Evolutionary conservation across 2,113 vertebrate genomes (phyloP).

Genomic region (Terrapene triunguis): DNA sequence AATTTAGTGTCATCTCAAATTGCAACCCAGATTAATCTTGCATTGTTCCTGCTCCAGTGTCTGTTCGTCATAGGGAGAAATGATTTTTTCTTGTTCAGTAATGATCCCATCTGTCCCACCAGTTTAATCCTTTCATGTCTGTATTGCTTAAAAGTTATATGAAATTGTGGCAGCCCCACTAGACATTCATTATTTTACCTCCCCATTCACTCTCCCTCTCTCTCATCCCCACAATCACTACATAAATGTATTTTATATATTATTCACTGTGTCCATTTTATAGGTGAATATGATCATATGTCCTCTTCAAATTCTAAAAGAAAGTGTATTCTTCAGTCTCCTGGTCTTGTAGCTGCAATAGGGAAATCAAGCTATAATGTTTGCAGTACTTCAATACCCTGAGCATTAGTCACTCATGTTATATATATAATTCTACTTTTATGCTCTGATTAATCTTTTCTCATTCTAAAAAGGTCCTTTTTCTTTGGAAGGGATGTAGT

Average conservation of each 20-base stretch:
- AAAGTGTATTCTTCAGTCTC: background rate
- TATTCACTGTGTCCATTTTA: background rate
- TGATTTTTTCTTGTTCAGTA: background rate
- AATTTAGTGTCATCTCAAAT: background rate
- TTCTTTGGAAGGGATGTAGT: background rate
- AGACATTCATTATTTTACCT: background rate
- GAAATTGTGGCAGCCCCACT: background rate
- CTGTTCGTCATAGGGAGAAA: background rate
- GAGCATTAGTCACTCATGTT: background rate
- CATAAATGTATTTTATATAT: background rate
- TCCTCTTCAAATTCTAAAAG: background rate
- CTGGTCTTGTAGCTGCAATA: accelerated
- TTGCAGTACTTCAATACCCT: background rate
- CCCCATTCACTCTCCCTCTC: background rate
- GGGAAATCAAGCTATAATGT: background rate
- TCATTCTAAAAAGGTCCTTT: background rate
- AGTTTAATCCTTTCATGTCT: background rate
- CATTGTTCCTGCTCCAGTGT: background rate
- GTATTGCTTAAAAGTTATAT: background rate
- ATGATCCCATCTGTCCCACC: background rate
- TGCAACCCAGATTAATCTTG: background rate
- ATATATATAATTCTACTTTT: background rate
- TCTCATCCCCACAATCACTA: background rate
- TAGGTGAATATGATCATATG: background rate
- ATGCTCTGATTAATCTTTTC: background rate